phyloP scores from a whole-genome alignment of 2,888 invertebrate genomes.

The Leucoma salicis region DNA sequence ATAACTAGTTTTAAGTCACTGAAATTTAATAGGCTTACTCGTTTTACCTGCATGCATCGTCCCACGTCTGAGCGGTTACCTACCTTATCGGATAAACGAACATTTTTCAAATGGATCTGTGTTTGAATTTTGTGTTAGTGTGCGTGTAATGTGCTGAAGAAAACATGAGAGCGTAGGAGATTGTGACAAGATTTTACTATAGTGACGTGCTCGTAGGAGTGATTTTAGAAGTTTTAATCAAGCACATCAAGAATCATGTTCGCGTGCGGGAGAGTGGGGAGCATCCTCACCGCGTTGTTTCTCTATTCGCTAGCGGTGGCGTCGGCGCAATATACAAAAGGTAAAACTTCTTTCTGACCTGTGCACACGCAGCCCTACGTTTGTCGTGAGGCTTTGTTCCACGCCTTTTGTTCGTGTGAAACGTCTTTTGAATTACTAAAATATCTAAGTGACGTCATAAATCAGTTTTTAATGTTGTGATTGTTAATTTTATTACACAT shows the following conservation, averaged over 20 bases:
- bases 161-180: constrained; percentile 64
- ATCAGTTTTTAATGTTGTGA: constrained; percentile 14
- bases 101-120: constrained; percentile 81
- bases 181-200: constrained; percentile 71
- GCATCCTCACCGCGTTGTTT: constrained; percentile 61
- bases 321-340: constrained; percentile 75
- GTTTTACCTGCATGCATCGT: constrained; percentile 78
- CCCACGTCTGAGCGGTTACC: constrained; percentile 76
- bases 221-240: constrained; percentile 50
- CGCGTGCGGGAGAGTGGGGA: constrained; percentile 64
- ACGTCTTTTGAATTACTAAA: constrained; percentile 31
- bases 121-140: constrained; percentile 76
- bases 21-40: constrained; percentile 76
- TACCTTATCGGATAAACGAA: constrained; percentile 78
- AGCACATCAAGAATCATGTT: constrained; percentile 60
- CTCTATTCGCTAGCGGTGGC: constrained; percentile 64
- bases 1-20: constrained; percentile 74
- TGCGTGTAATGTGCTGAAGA: constrained; percentile 70
- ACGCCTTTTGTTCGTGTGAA: constrained; percentile 58
- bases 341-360: constrained; percentile 70
- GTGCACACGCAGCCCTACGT: constrained; percentile 53
- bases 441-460: constrained; percentile 25
- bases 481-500: too few relatives aligned
- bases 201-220: constrained; percentile 69
- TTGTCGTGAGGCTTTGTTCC: constrained; percentile 61